phyloP scores from a whole-genome alignment of 2,888 invertebrate genomes.

The Nebria brevicollis region DNA sequence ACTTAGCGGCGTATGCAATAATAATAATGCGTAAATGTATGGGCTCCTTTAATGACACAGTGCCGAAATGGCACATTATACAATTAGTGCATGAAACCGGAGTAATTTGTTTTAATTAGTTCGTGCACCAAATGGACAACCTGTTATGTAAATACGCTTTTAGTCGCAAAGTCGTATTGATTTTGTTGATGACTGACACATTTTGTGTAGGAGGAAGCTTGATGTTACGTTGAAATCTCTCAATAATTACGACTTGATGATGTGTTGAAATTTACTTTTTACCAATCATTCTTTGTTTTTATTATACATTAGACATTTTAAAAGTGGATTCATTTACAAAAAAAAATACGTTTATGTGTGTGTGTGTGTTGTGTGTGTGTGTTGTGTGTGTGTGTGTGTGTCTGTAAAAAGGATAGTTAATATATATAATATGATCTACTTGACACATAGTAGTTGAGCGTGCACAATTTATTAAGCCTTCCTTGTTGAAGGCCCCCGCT shows the following conservation, averaged over 20 bases:
- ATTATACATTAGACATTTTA: too few species aligned
- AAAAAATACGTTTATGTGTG: too few species aligned
- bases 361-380: too few species aligned
- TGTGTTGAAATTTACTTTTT: too few species aligned
- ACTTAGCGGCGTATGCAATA: too few species aligned
- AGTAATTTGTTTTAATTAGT: conserved; percentile 4
- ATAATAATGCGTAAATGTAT: too few species aligned
- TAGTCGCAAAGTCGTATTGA: neutral
- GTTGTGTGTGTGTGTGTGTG: neutral
- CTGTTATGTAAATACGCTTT: neutral
- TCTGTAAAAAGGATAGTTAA: neutral
- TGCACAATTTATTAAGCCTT: neutral
- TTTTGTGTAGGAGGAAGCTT: too few species aligned
- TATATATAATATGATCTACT: neutral
- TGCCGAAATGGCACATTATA: neutral
- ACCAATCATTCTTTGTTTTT: too few species aligned
- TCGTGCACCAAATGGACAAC: neutral
- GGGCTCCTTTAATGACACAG: neutral
- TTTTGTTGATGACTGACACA: neutral
- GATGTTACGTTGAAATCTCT: too few species aligned
- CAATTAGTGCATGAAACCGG: neutral
- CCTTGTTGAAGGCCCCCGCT: neutral
- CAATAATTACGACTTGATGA: too few species aligned
- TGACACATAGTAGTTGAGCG: neutral
- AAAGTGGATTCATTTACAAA: too few species aligned